Conservation (phyloP, 2,113 vertebrate species). For the Athene noctua region DNA sequence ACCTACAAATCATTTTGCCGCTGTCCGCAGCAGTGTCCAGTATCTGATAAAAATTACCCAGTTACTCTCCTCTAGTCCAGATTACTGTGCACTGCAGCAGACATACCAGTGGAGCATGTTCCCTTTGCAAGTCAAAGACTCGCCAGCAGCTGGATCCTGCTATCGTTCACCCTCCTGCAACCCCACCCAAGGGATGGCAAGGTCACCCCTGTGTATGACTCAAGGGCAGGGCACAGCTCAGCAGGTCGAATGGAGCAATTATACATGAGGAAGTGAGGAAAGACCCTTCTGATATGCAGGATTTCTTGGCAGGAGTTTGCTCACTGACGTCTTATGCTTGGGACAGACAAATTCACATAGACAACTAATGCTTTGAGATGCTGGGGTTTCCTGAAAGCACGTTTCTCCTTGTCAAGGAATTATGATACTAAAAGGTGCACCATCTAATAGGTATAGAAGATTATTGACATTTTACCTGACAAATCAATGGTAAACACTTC, state of each 20-base stretch:
- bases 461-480: not conserved
- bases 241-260: constrained; percentile 1
- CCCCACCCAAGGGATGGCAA: constrained; percentile 27
- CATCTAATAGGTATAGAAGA: not conserved
- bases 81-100: not conserved
- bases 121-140: not conserved
- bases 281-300: not conserved
- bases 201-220: not conserved
- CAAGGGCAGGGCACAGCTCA: constrained; percentile 14
- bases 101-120: not conserved
- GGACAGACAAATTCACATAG: not conserved
- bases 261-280: not conserved
- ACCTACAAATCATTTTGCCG: not conserved
- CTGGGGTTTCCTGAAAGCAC: not conserved
- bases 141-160: not conserved
- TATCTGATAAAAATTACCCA: not conserved
- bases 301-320: constrained; percentile 44
- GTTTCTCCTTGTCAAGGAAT: not conserved
- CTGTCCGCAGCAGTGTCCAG: not conserved
- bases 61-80: not conserved
- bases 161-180: not conserved
- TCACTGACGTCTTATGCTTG: not conserved
- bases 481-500: accelerated
- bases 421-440: not conserved
- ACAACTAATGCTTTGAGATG: not conserved